phyloP scores from a whole-genome alignment of 2,797 vertebrate genomes.

The Pseudocheirus occidentalis region DNA sequence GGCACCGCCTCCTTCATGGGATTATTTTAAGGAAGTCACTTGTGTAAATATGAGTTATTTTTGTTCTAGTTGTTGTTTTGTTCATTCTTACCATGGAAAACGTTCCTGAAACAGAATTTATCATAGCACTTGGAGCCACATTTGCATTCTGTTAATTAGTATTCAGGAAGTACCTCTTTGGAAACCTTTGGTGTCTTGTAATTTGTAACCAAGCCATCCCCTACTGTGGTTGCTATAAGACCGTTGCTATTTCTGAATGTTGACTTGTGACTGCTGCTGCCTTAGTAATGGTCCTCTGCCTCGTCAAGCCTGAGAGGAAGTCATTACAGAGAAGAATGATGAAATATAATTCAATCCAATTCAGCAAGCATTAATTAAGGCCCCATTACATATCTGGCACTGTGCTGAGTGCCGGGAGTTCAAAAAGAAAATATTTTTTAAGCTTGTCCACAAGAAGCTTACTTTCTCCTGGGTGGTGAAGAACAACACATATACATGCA shows the following conservation, averaged over 20 bases:
- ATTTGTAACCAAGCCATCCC: not conserved
- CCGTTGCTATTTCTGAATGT: not conserved
- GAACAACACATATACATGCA: not conserved
- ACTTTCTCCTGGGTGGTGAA: not conserved
- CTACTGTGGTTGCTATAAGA: not conserved
- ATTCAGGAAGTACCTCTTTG: not conserved
- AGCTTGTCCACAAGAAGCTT: not conserved
- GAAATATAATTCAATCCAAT: not conserved
- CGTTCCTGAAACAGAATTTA: rapidly evolving
- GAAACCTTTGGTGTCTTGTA: not conserved
- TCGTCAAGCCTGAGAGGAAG: not conserved
- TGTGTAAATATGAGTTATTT: not conserved
- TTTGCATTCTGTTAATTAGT: not conserved
- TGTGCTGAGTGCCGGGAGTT: not conserved
- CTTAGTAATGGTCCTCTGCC: constrained; percentile 43
- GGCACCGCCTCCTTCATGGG: not conserved
- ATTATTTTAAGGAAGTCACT: not conserved
- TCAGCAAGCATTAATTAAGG: not conserved
- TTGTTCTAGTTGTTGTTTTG: not conserved
- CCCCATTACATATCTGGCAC: not conserved
- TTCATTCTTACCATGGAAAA: not conserved
- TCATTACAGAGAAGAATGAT: constrained; percentile 42
- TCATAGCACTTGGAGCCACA: not conserved
- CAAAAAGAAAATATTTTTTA: not conserved
- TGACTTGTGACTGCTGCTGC: not conserved